These are phyloP conservation scores for Dendrocincla tyrannina DNA, from an alignment of 2,797 vertebrate genomes.

Conservation along the genomic window DNA sequence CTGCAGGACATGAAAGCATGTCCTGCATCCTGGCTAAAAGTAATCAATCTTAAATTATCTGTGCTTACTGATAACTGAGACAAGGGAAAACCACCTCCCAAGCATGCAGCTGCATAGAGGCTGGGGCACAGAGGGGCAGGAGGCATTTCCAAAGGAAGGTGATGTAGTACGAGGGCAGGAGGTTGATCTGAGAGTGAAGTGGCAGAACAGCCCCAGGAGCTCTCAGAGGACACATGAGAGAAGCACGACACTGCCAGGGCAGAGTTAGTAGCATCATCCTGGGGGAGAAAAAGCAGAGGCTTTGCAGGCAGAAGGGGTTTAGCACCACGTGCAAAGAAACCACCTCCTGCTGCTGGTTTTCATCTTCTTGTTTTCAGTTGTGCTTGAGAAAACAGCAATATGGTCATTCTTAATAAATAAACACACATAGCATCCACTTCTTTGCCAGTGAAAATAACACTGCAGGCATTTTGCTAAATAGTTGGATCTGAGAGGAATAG, in stretches of 20 bases:
- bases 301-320: neutral
- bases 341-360: neutral
- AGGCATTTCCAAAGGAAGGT: neutral
- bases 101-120: neutral
- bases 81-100: neutral
- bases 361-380: conserved; percentile 5
- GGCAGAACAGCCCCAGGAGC: neutral
- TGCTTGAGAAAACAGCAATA: neutral
- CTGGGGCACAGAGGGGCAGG: neutral
- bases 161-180: neutral
- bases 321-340: neutral
- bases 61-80: neutral
- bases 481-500: neutral
- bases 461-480: neutral
- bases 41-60: neutral
- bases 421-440: neutral
- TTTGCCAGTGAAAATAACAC: neutral
- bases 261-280: neutral
- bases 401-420: neutral
- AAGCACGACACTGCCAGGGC: neutral
- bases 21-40: neutral
- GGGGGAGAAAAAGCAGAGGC: neutral
- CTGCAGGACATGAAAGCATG: neutral
- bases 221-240: neutral
- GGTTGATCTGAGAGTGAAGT: neutral